phyloP scores from a whole-genome alignment of 53 echinoderm and acorn worm species.

The Crossaster papposus region DNA sequence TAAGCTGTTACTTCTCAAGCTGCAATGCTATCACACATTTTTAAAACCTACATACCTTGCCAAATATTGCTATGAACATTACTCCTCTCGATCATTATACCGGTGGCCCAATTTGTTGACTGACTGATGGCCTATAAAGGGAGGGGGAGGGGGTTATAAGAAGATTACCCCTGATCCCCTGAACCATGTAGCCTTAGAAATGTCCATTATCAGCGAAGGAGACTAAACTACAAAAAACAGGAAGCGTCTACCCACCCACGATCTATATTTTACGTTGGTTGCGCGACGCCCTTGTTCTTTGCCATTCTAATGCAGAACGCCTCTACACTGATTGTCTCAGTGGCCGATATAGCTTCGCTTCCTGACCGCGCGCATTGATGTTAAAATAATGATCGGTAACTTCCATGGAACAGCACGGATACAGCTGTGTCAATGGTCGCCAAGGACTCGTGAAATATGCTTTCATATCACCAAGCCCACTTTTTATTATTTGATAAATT shows the following conservation, averaged over 20 bases:
- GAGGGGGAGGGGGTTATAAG: too few species aligned
- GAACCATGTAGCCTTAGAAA: too few species aligned
- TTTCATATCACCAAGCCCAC: constrained; percentile 1
- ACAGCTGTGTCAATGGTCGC: constrained; percentile 26
- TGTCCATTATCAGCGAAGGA: too few species aligned
- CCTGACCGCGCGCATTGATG: neutral
- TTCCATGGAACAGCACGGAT: neutral
- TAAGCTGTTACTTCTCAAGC: too few species aligned
- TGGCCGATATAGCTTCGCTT: neutral
- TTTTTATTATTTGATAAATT: neutral
- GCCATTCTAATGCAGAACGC: neutral
- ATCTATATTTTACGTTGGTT: neutral
- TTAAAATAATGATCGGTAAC: constrained; percentile 4
- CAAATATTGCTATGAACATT: too few species aligned
- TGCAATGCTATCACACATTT: too few species aligned
- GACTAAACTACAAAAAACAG: too few species aligned
- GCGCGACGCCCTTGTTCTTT: neutral
- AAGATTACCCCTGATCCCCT: too few species aligned
- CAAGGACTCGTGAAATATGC: constrained; percentile 11
- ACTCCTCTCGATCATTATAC: too few species aligned
- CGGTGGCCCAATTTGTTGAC: too few species aligned
- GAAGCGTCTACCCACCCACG: neutral
- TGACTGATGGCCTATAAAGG: too few species aligned
- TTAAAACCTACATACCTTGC: too few species aligned
- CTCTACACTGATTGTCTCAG: neutral